Evolutionary conservation across 2,888 invertebrate species (phyloP).

Genomic region (Protodeltote pygarga): DNA sequence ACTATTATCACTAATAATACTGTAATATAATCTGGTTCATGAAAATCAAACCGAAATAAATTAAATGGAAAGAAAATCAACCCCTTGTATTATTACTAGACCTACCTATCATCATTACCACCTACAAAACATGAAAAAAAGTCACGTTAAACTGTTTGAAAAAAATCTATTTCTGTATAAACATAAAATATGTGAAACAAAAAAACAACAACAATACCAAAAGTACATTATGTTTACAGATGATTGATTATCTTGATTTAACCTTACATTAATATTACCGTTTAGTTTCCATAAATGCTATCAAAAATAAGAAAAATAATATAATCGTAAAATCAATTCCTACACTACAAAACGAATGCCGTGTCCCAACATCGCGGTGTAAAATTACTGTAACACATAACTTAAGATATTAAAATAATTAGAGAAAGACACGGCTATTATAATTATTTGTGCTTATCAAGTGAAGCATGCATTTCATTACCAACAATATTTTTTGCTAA

Average conservation of each 20-base stretch:
- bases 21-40: constrained; percentile 88
- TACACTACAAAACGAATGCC: constrained; percentile 25
- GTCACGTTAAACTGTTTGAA: constrained; percentile 45
- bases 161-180: constrained; percentile 60
- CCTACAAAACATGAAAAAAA: constrained; percentile 43
- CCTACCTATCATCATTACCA: neutral
- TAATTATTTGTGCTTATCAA: constrained; percentile 28
- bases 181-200: constrained; percentile 56
- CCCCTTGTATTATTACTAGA: constrained; percentile 36
- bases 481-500: neutral
- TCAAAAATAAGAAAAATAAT: constrained; percentile 44
- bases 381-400: neutral
- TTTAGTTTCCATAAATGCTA: constrained; percentile 56
- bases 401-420: neutral
- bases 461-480: constrained; percentile 5
- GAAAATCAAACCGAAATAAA: constrained; percentile 86
- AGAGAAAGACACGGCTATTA: neutral
- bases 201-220: constrained; percentile 51
- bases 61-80: constrained; percentile 81
- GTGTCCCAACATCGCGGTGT: constrained; percentile 8
- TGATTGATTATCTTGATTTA: constrained; percentile 39
- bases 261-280: constrained; percentile 42
- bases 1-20: constrained; percentile 87
- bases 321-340: constrained; percentile 24
- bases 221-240: constrained; percentile 34